A percentile compares a stretch with the other conserved stretches of the same genome.
Evolutionary conservation across 1,140 invertebrate species (phyloP).

Genomic region (Brachionus sp.): DNA sequence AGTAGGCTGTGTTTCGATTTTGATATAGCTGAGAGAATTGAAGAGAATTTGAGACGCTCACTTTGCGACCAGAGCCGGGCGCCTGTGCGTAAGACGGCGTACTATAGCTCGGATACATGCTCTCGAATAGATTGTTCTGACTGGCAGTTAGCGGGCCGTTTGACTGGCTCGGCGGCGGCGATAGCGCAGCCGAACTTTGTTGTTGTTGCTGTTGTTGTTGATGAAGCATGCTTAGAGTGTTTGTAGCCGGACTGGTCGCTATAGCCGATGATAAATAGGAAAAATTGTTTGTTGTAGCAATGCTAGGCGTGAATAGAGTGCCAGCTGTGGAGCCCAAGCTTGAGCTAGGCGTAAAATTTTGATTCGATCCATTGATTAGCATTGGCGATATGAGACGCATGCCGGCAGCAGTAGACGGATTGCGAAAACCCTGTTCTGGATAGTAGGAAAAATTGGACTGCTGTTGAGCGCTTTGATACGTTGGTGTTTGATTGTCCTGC

Average conservation of each 20-base stretch:
- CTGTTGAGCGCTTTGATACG: not conserved
- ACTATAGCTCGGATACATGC: constrained; percentile 17
- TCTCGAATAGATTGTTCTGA: constrained; percentile 12
- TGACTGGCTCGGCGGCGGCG: not conserved
- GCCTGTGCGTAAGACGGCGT: not conserved
- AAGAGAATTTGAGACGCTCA: not conserved
- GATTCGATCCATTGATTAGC: constrained; percentile 33
- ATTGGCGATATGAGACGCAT: constrained; percentile 38
- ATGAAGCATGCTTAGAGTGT: not conserved
- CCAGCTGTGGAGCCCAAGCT: constrained; percentile 38
- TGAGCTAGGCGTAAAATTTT: constrained; percentile 28
- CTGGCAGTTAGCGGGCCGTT: not conserved
- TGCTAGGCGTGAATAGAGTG: constrained; percentile 7
- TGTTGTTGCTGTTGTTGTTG: not conserved
- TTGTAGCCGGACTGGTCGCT: constrained; percentile 7
- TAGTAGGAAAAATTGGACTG: constrained; percentile 35
- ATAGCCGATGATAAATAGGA: constrained; percentile 16
- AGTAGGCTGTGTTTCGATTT: not conserved
- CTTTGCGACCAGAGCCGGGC: constrained; percentile 13
- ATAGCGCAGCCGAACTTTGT: not conserved
- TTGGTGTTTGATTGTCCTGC: constrained; percentile 2
- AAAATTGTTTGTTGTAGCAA: not conserved
- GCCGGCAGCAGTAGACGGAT: not conserved
- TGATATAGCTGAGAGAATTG: constrained; percentile 6
- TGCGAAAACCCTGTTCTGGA: constrained; percentile 4